Evolutionary conservation across 92 coral and sea anemone genomes (phyloP).

Genomic region (Epizoanthus scotinus): DNA sequence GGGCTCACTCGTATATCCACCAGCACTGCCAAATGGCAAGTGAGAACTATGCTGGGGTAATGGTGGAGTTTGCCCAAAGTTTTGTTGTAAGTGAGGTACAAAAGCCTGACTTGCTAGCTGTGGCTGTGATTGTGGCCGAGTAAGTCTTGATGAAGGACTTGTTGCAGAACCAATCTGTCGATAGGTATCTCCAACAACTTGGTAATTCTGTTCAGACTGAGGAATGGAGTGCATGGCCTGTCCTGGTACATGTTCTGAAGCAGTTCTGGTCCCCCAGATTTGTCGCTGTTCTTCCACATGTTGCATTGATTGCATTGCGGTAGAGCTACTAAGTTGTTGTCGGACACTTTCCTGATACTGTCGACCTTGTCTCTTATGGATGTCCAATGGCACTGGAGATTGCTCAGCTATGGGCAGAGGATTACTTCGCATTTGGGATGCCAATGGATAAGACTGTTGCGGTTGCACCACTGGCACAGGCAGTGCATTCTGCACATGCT

Average conservation of each 20-base stretch:
- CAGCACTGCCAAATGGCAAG: background rate
- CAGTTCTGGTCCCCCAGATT: background rate
- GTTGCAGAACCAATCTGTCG: background rate
- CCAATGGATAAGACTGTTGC: background rate
- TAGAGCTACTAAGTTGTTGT: background rate
- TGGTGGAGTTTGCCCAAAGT: background rate
- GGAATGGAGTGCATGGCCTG: background rate
- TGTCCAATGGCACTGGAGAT: background rate
- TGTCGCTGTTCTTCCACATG: background rate
- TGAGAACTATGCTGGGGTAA: background rate
- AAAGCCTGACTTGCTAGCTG: conserved; percentile 3
- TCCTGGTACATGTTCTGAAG: background rate
- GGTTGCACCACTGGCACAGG: conserved; percentile 22
- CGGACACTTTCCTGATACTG: background rate
- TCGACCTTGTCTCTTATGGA: background rate
- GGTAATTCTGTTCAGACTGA: background rate
- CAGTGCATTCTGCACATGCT: conserved; percentile 11
- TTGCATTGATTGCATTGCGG: background rate
- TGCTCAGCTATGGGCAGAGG: background rate
- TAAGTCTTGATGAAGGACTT: background rate
- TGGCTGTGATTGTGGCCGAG: background rate
- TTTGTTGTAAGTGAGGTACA: background rate
- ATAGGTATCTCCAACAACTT: background rate
- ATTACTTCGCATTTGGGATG: background rate
- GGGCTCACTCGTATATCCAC: background rate